These are phyloP conservation scores for Prietella phreatophila DNA, from an alignment of 2,113 vertebrate genomes.

Conservation along the genomic window DNA sequence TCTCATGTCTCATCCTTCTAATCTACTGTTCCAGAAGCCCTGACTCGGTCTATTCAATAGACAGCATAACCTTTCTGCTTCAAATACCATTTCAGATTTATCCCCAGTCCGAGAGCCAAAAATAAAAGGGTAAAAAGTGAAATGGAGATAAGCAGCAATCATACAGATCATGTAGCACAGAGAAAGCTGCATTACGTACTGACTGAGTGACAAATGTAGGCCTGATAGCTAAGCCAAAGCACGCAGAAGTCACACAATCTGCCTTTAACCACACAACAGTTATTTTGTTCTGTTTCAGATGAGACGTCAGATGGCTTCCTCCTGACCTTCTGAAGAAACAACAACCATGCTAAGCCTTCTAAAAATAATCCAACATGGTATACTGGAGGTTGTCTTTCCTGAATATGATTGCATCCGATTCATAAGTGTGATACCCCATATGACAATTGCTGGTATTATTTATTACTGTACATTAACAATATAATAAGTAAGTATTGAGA, in stretches of 20 bases:
- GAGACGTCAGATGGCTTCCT: background rate
- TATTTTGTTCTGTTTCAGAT: background rate
- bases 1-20: background rate
- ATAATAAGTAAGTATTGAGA: background rate
- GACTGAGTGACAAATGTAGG: background rate
- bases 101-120: background rate
- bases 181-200: background rate
- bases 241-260: slow-evolving; percentile 10
- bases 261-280: slow-evolving; percentile 1
- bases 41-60: slow-evolving; percentile 8
- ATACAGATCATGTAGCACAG: background rate
- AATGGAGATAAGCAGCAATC: slow-evolving; percentile 30
- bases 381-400: background rate
- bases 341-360: background rate
- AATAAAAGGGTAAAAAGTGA: slow-evolving; percentile 32
- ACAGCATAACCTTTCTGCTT: slow-evolving; percentile 13
- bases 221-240: background rate
- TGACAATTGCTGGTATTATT: background rate
- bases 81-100: slow-evolving; percentile 26
- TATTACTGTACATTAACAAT: background rate
- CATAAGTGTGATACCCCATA: background rate
- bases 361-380: slow-evolving; percentile 7
- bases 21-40: background rate
- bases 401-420: background rate
- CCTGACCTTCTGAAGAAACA: slow-evolving; percentile 13